Evolutionary conservation across 2,113 vertebrate genomes (phyloP), one percentile per base, ranked within the genome.

Genomic region (Pluvialis apricaria): DNA sequence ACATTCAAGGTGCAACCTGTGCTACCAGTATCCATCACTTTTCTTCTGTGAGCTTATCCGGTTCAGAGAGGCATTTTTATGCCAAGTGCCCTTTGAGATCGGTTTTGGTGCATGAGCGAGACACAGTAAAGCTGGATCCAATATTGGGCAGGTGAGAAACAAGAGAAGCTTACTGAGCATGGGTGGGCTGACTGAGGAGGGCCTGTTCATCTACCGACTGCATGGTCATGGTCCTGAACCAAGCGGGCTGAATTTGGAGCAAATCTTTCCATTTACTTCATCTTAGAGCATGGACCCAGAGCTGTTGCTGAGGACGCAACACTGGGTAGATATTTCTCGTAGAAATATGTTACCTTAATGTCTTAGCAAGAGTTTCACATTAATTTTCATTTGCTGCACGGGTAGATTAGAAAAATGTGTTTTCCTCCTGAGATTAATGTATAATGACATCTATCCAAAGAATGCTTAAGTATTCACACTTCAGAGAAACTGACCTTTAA

Each of bases 401-500:
- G 88, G 85, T 71, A 91, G 86, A 82, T 92, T 85, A 83, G 88
- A 97, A 97, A 95, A 88, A 95, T 66, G 36, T 58, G 40, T 92
- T 90, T 92, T 96, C 85, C 73, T 95, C 65, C 80, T 71, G 82
- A 95, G 86, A 95, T 97, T 96, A 97, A 90, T 93, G 61, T 73
- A 96, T 97, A 97, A 98, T 97, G 86, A 91, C 68, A 96, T 92
- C 95, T 94, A 87, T 97, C 94, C 72, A 96, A 97, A 94, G 95
- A 97, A 97, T 97, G 96, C 92, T 98, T 96, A 97, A 97, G 94
- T 97, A 97, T 97, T 97, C 91, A 97, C 96, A 98, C 97, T 98
- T 98, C 97, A 98, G 98, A 98, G 96, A 98, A 98, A 98, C 95
- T 97, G 97, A 98, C 98, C 97, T 98, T 98, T 98, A 97, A 97